Percentiles rank a stretch among this genome's conserved stretches.
phyloP scores from a whole-genome alignment of 2,888 invertebrate genomes.

The Acrobasis consociella region DNA sequence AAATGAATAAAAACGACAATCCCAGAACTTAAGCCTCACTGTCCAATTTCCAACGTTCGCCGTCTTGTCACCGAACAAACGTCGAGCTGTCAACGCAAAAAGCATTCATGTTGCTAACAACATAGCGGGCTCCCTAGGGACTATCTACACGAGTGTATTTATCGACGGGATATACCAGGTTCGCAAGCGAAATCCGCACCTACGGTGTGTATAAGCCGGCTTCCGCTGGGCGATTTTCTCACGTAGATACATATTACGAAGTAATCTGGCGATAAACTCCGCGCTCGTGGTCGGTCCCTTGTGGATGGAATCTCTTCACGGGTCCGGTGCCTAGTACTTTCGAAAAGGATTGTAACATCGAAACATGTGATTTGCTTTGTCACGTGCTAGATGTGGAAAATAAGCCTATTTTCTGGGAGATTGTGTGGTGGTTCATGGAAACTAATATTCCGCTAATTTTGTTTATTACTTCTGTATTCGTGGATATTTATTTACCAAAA shows the following conservation, averaged over 20 bases:
- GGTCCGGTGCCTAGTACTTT: not conserved
- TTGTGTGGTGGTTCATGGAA: too few species aligned
- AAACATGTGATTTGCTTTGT: not conserved
- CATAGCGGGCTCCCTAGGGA: conserved; percentile 13
- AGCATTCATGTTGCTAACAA: conserved; percentile 13
- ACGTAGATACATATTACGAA: conserved; percentile 19
- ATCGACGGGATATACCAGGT: conserved; percentile 10
- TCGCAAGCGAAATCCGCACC: conserved; percentile 8
- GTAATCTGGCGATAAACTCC: conserved; percentile 19
- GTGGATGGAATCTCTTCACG: conserved; percentile 10
- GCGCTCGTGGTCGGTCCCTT: conserved; percentile 6
- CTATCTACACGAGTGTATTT: conserved; percentile 16
- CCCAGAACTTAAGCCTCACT: conserved; percentile 3
- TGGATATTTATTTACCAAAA: too few species aligned
- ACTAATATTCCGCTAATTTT: too few species aligned
- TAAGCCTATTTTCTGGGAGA: too few species aligned
- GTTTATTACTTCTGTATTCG: too few species aligned
- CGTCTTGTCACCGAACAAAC: conserved; percentile 16
- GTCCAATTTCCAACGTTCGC: conserved; percentile 11
- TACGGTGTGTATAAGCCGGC: conserved; percentile 13
- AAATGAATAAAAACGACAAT: conserved; percentile 3
- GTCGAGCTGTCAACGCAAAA: conserved; percentile 17
- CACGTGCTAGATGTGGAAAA: not conserved
- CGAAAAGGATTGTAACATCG: not conserved
- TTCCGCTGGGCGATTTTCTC: conserved; percentile 11